phyloP scores from a whole-genome alignment of 1,140 invertebrate species.

The Trachelipus rathkii region DNA sequence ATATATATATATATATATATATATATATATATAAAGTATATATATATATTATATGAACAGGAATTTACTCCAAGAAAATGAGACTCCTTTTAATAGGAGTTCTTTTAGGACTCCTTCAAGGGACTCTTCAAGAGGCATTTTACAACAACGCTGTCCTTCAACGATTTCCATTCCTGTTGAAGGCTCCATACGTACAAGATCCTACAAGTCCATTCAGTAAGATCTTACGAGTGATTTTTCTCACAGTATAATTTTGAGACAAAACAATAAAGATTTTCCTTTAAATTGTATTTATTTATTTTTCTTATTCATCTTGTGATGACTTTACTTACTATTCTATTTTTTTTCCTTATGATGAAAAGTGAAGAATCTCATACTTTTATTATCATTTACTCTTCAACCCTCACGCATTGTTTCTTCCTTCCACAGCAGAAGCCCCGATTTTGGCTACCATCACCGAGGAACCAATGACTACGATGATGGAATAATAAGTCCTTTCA shows the following conservation, averaged over 20 bases:
- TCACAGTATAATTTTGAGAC: neutral
- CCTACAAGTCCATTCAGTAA: neutral
- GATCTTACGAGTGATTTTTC: neutral
- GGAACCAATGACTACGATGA: too few relatives aligned
- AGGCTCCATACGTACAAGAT: neutral
- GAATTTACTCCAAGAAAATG: neutral
- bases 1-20: neutral
- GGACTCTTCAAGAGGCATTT: neutral
- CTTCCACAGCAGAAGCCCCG: too few relatives aligned
- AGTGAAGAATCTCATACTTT: neutral
- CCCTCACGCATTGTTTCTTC: neutral
- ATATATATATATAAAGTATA: neutral
- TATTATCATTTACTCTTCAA: neutral
- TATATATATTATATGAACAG: neutral
- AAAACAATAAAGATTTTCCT: neutral
- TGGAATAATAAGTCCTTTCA: too few relatives aligned
- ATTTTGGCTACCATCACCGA: too few relatives aligned
- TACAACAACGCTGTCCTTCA: neutral
- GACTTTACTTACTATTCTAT: neutral
- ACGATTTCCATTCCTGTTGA: neutral
- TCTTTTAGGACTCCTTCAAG: neutral
- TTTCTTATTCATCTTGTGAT: neutral
- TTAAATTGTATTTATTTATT: neutral
- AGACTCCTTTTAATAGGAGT: conserved; percentile 1
- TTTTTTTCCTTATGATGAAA: neutral